These are phyloP conservation scores for Stenotaenia linearis DNA, from an alignment of 2,888 invertebrate species.

Conservation along the genomic window DNA sequence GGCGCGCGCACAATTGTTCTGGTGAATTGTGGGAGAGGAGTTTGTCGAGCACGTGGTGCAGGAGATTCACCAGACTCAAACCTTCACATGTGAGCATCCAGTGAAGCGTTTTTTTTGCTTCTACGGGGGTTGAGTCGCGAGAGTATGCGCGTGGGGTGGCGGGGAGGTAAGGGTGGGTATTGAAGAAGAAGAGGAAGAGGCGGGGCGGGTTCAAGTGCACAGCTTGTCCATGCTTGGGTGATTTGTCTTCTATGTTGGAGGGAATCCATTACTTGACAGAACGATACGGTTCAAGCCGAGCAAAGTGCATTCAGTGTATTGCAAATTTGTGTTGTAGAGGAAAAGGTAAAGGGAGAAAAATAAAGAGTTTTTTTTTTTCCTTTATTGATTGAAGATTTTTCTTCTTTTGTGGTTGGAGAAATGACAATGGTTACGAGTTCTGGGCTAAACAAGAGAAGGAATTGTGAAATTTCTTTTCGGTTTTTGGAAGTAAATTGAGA, in stretches of 20 bases:
- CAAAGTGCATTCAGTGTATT: slow-evolving; percentile 26
- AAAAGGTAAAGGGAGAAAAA: slow-evolving; percentile 9
- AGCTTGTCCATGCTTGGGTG: slow-evolving; percentile 26
- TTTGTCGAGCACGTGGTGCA: neutral
- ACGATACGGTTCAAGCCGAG: slow-evolving; percentile 11
- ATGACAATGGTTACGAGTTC: neutral
- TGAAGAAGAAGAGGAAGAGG: neutral
- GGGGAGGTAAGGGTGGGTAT: neutral
- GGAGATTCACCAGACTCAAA: slow-evolving; percentile 26
- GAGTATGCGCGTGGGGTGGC: neutral
- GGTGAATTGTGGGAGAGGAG: slow-evolving; percentile 21
- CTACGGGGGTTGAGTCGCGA: neutral
- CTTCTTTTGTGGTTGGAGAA: neutral
- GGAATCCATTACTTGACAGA: slow-evolving; percentile 20
- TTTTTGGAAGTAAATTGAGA: neutral
- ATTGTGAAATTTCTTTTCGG: neutral
- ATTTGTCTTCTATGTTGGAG: slow-evolving; percentile 24
- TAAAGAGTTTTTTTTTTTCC: neutral
- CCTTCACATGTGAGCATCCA: slow-evolving; percentile 21
- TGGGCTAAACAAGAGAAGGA: too few species aligned
- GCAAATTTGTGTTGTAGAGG: slow-evolving; percentile 14
- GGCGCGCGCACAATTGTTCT: neutral
- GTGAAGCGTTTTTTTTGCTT: slow-evolving; percentile 13
- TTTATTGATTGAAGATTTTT: neutral
- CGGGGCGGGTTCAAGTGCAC: neutral